These are phyloP conservation scores for Taxidea taxus DNA, from an alignment of 2,113 vertebrate species.

Conservation along the genomic window DNA sequence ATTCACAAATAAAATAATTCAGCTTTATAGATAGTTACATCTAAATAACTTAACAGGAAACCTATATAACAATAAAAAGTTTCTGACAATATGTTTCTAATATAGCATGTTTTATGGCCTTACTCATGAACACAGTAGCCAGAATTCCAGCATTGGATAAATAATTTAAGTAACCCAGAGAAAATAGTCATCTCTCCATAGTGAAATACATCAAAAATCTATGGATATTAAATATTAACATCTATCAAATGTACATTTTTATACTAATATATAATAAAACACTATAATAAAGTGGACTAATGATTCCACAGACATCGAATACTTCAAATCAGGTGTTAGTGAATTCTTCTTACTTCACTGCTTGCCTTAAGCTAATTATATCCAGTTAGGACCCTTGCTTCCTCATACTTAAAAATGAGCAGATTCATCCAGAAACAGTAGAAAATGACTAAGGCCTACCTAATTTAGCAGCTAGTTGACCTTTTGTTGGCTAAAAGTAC, in stretches of 20 bases:
- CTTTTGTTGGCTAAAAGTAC: background rate
- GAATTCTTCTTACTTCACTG: background rate
- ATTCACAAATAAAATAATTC: conserved; percentile 37
- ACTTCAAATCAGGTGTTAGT: background rate
- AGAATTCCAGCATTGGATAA: background rate
- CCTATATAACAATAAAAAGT: background rate
- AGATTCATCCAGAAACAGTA: background rate
- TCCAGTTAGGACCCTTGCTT: background rate
- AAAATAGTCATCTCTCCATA: background rate
- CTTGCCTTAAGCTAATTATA: background rate
- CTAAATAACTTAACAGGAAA: background rate
- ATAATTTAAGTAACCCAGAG: conserved; percentile 33
- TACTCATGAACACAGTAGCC: background rate
- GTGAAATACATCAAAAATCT: background rate
- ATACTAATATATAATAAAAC: background rate
- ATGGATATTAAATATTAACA: background rate
- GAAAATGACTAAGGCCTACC: background rate
- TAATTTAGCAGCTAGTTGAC: background rate
- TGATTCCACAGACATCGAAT: background rate
- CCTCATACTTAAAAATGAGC: background rate
- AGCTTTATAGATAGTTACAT: background rate
- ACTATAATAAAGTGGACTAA: background rate
- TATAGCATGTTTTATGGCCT: background rate
- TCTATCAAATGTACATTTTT: conserved; percentile 16
- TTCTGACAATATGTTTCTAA: background rate